Evolutionary conservation across 2,113 vertebrate species (phyloP).

Genomic region (Zosterops pallidus): DNA sequence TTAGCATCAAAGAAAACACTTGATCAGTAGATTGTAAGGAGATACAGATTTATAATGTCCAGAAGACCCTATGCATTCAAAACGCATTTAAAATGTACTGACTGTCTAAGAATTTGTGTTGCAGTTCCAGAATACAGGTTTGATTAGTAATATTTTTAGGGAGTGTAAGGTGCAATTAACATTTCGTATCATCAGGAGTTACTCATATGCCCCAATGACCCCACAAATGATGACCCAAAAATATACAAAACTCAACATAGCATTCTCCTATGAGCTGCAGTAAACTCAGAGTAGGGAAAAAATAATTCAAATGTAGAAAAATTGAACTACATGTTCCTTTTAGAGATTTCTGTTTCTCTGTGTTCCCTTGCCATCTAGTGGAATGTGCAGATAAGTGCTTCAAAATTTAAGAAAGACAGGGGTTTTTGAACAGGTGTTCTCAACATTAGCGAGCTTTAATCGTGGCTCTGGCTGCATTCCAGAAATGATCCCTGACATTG

Average conservation of each 20-base stretch:
- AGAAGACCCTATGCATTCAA: background rate
- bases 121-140: background rate
- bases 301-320: background rate
- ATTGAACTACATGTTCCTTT: background rate
- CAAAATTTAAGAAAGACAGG: background rate
- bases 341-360: background rate
- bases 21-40: background rate
- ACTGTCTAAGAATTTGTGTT: background rate
- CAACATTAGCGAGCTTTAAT: background rate
- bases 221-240: background rate
- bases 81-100: background rate
- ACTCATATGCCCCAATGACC: background rate
- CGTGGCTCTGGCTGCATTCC: background rate
- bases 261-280: background rate
- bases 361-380: conserved; percentile 40
- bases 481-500: background rate
- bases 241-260: fast-evolving
- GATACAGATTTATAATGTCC: background rate
- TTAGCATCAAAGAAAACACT: background rate
- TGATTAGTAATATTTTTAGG: background rate
- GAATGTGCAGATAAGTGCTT: background rate
- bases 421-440: background rate
- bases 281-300: background rate
- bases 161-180: background rate
- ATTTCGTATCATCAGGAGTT: background rate